phyloP scores from a whole-genome alignment of 2,797 vertebrate genomes.

The Sebastes umbrosus region DNA sequence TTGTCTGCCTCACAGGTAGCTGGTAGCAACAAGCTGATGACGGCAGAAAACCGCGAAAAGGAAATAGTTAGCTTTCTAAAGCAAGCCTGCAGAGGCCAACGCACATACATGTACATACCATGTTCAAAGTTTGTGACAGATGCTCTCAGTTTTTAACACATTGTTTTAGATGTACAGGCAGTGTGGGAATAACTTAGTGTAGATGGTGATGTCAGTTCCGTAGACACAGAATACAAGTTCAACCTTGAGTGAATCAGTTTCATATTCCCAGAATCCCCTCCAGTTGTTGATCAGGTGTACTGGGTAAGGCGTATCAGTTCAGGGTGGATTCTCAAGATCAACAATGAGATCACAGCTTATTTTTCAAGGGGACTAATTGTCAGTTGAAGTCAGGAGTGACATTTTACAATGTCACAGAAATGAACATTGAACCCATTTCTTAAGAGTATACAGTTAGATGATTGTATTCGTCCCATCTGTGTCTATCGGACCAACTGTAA shows the following conservation, averaged over 20 bases:
- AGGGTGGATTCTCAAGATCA: background rate
- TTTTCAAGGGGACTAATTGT: background rate
- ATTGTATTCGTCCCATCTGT: conserved; percentile 9
- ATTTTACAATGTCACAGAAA: background rate
- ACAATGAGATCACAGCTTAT: background rate
- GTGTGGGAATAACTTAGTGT: background rate
- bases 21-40: conserved; percentile 51
- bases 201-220: conserved; percentile 13
- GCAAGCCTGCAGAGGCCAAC: conserved; percentile 32
- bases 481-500: conserved; percentile 24
- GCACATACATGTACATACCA: background rate
- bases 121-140: conserved; percentile 14
- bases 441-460: background rate
- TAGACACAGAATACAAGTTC: conserved; percentile 32
- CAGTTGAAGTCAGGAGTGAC: background rate
- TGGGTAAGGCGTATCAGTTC: background rate
- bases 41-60: conserved; percentile 10
- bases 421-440: background rate
- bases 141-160: conserved; percentile 20
- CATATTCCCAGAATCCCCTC: background rate
- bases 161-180: conserved; percentile 9
- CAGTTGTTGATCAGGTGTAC: background rate
- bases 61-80: conserved; percentile 15
- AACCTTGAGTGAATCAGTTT: background rate
- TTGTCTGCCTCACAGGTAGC: conserved; percentile 57